These are phyloP conservation scores for Corythaixoides concolor DNA, from an alignment of 2,113 vertebrate genomes.

Conservation along the genomic window DNA sequence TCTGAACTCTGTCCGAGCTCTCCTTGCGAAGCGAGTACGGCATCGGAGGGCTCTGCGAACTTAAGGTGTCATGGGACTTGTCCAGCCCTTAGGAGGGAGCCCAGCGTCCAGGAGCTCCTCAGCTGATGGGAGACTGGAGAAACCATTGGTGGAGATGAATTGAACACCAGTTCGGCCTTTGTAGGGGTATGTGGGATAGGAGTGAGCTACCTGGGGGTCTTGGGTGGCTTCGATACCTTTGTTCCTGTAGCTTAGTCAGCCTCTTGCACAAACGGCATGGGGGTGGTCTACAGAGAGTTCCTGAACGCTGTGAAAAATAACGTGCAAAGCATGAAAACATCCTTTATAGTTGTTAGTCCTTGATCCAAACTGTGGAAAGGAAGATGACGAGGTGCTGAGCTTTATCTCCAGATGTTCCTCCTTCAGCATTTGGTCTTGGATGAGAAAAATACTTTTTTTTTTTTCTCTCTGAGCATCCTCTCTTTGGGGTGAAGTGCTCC, in stretches of 20 bases:
- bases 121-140: not conserved
- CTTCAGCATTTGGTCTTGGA: not conserved
- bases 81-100: not conserved
- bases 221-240: not conserved
- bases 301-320: not conserved
- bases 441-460: not conserved
- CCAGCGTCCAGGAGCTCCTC: not conserved
- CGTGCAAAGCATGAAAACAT: not conserved
- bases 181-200: not conserved
- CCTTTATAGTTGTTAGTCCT: not conserved
- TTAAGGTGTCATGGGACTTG: not conserved
- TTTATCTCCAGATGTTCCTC: not conserved
- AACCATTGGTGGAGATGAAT: not conserved
- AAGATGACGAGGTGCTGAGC: not conserved
- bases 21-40: not conserved
- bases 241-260: accelerated
- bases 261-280: not conserved
- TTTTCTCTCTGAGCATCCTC: not conserved
- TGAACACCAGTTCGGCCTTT: not conserved
- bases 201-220: not conserved
- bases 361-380: not conserved
- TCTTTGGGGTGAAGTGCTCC: not conserved
- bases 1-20: not conserved
- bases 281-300: not conserved
- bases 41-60: not conserved